Percentiles rank a stretch among this genome's conserved stretches.
Conservation (phyloP, 2,113 vertebrate genomes). For the Coracopsis vasa region DNA sequence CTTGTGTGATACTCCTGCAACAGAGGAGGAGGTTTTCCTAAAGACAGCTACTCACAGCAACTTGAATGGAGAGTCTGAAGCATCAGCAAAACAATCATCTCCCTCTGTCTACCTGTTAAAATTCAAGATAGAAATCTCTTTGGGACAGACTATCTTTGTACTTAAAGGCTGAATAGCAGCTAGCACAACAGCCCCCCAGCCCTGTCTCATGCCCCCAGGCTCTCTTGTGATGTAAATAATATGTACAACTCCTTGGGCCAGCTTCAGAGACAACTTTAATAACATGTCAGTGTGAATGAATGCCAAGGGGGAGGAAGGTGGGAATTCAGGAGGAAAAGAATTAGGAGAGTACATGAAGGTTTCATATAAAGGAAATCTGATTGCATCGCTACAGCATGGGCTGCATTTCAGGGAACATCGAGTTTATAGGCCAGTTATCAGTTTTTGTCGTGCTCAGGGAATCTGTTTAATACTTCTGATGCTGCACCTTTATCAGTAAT, state of each 20-base stretch:
- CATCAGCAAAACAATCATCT: background rate
- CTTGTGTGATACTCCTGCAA: background rate
- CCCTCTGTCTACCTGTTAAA: background rate
- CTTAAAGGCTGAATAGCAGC: background rate
- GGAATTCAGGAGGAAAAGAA: background rate
- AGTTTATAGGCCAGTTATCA: background rate
- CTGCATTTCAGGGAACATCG: background rate
- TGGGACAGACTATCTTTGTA: background rate
- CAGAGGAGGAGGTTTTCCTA: background rate
- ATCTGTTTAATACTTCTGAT: background rate
- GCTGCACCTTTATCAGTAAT: background rate
- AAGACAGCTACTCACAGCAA: background rate
- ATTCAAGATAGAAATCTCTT: constrained; percentile 20
- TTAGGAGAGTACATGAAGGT: background rate
- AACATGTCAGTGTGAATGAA: background rate
- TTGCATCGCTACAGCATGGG: background rate
- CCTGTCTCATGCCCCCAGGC: background rate
- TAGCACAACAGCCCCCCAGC: background rate
- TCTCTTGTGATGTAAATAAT: constrained; percentile 56
- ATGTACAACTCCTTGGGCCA: background rate
- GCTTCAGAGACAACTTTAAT: constrained; percentile 39
- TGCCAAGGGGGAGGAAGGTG: constrained; percentile 21
- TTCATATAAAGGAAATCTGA: background rate
- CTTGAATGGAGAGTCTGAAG: background rate
- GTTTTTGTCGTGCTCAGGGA: background rate